Percentiles rank a stretch among this genome's conserved stretches.
These are phyloP conservation scores for Pelodytes ibericus DNA, from an alignment of 2,797 vertebrate species.

Conservation along the genomic window DNA sequence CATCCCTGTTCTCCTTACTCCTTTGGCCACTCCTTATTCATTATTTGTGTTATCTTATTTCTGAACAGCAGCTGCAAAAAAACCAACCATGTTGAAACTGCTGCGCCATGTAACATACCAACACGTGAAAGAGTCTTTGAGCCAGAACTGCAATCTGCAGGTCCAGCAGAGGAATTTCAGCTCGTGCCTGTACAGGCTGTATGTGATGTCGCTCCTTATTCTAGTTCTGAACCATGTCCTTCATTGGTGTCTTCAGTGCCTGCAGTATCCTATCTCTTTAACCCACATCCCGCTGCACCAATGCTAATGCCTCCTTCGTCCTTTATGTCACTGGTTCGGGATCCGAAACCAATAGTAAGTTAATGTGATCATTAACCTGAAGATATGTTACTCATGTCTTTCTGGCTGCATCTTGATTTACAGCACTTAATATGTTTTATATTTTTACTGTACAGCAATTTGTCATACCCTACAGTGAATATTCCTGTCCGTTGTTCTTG, in stretches of 20 bases:
- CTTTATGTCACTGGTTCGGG: constrained; percentile 62
- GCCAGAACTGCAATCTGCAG: background rate
- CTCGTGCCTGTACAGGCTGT: background rate
- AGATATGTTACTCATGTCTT: too few relatives aligned
- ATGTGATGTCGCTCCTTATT: background rate
- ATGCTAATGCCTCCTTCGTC: constrained; percentile 73
- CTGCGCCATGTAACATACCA: background rate
- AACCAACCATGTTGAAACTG: background rate
- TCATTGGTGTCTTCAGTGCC: background rate
- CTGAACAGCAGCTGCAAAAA: background rate
- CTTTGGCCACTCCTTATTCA: too few relatives aligned
- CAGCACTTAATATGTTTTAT: too few relatives aligned
- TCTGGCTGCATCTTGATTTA: too few relatives aligned
- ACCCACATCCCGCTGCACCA: background rate
- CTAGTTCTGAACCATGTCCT: background rate
- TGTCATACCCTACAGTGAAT: too few relatives aligned
- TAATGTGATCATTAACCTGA: too few relatives aligned
- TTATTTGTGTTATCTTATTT: too few relatives aligned
- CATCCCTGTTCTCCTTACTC: too few relatives aligned
- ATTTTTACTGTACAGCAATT: too few relatives aligned
- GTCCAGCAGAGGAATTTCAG: background rate
- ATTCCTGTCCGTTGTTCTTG: too few relatives aligned
- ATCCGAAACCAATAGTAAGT: constrained; percentile 57
- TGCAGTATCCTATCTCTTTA: background rate
- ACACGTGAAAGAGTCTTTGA: background rate